These are phyloP conservation scores for Cynoglossus semilaevis DNA, from an alignment of 2,113 vertebrate species.

Conservation along the genomic window DNA sequence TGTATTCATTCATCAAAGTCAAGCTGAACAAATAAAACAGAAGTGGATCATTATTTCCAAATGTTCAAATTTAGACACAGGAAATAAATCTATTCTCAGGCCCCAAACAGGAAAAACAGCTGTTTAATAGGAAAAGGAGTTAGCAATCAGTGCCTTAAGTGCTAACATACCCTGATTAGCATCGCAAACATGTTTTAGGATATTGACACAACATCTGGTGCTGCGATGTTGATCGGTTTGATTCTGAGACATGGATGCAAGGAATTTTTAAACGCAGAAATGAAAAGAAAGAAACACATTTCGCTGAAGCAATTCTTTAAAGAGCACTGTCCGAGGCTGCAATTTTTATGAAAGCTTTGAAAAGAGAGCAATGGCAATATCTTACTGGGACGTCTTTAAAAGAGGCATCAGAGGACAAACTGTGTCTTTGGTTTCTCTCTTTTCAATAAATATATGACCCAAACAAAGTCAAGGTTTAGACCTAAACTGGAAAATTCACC, in stretches of 20 bases:
- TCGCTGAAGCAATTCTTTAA: background rate
- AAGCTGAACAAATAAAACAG: slow-evolving; percentile 7
- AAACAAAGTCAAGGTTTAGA: no score
- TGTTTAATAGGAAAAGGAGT: background rate
- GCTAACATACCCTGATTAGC: slow-evolving; percentile 24
- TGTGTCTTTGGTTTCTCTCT: no score
- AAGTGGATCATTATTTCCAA: background rate
- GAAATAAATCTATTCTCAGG: background rate
- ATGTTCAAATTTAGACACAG: background rate
- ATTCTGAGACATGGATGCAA: slow-evolving; percentile 16
- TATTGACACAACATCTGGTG: slow-evolving; percentile 23
- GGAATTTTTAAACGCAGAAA: slow-evolving; percentile 23
- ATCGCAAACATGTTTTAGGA: slow-evolving; percentile 28
- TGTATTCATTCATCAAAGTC: slow-evolving; percentile 20
- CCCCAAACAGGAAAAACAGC: background rate
- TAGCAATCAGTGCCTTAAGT: background rate
- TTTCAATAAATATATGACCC: no score
- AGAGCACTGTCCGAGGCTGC: slow-evolving; percentile 28
- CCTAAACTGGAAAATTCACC: no score
- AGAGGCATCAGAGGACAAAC: no score
- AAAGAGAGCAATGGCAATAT: no score
- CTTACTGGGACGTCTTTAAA: no score
- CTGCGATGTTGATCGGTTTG: slow-evolving; percentile 14
- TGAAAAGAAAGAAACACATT: slow-evolving; percentile 29
- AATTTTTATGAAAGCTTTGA: no score